Evolutionary conservation across 2,888 invertebrate species (phyloP), one percentile per base, ranked within the genome.

Genomic region (Hydroisotoma schaefferi): DNA sequence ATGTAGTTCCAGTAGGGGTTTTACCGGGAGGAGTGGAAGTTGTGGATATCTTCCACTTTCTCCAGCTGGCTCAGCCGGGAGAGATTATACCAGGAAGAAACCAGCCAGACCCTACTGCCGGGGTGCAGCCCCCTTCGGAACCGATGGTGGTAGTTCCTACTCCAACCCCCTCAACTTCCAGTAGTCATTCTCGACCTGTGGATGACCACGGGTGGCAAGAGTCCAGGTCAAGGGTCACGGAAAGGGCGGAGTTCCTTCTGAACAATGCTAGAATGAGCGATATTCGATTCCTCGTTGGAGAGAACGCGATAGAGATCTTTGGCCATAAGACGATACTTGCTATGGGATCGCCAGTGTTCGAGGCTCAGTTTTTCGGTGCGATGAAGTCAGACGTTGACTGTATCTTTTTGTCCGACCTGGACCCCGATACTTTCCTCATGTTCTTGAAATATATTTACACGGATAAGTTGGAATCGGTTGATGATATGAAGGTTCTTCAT

Each of bases 341-440:
- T 0, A 85, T 88, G 15, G 89, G 90, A 1, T 88, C 88, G 74
- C 87, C 88, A 0, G 90, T 91, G 1, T 91, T 91, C 75, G 89
- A 90, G 76, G 89, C 88, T 4, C 88, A 90, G 87, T 90, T 91
- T 74, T 88, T 88, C 74, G 88, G 90, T 26, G 84, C 85, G 0
- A 76, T 87, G 71, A 85, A 85, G 0, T 81, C 82, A 60, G 82
- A 84, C 59, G 86, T 88, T 72, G 85, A 65, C 29, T 49, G 59
- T 8, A 64, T 90, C 53, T 88, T 88, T 74, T 78, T 90, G 48
- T 89, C 90, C 0, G 90, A 91, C 76, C 87, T 91, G 0, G 90
- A 90, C 74, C 88, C 89, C 0, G 84, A 86, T 2, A 88, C 89
- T 1, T 90, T 91, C 75, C 76, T 87, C 43, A 85, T 87, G 66